Conservation (phyloP, 2,888 invertebrate genomes). For the Adelphocoris suturalis region DNA sequence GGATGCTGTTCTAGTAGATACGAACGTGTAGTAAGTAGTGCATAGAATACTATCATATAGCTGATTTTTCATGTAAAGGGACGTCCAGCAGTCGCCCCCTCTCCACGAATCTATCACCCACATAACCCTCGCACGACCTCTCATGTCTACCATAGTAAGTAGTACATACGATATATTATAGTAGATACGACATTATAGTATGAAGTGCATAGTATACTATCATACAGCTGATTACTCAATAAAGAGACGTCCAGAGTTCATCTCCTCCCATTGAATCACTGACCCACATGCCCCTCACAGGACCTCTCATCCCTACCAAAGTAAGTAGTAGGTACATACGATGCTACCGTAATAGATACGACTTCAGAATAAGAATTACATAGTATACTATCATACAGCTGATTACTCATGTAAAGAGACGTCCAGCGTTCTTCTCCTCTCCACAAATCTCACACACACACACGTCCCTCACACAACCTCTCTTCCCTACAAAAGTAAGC, state of each 20-base stretch:
- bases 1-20: background rate
- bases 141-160: conserved; percentile 57
- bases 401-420: too few species aligned
- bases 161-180: background rate
- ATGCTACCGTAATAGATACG: background rate
- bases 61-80: conserved; percentile 10
- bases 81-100: conserved; percentile 46
- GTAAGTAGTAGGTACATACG: conserved; percentile 45
- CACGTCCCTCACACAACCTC: conserved; percentile 41
- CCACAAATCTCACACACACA: conserved; percentile 46
- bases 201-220: too few species aligned
- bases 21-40: background rate
- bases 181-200: background rate
- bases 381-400: too few species aligned
- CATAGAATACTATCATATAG: too few species aligned
- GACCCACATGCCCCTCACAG: conserved; percentile 16
- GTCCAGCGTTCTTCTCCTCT: conserved; percentile 47
- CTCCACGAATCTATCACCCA: conserved; percentile 54
- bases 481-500: too few species aligned
- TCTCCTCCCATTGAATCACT: conserved; percentile 32
- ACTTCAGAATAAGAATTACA: background rate
- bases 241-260: conserved; percentile 53
- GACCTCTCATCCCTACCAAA: conserved; percentile 58
- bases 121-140: conserved; percentile 43
- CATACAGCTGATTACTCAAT: too few species aligned